A percentile compares a stretch with the other conserved stretches of the same genome.
These are phyloP conservation scores for Oscheius sp. DNA, from an alignment of 2,888 invertebrate species.

Conservation along the genomic window DNA sequence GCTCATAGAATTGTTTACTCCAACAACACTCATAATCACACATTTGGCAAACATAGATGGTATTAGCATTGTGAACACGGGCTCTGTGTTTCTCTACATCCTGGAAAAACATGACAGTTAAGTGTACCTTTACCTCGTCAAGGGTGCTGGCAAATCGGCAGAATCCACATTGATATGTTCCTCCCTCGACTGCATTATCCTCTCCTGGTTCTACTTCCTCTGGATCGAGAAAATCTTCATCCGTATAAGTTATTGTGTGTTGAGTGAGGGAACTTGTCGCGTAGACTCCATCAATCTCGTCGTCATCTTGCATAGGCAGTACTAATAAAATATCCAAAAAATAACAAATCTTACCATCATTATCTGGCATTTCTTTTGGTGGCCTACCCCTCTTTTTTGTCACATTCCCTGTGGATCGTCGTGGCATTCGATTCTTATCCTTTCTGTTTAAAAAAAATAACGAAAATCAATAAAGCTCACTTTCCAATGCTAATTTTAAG, in stretches of 20 bases:
- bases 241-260: constrained; percentile 41
- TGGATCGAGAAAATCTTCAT: constrained; percentile 43
- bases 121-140: constrained; percentile 35
- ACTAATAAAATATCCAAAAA: constrained; percentile 29
- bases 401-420: neutral
- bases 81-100: constrained; percentile 73
- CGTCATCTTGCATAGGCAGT: constrained; percentile 52
- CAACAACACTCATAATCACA: constrained; percentile 78
- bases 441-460: neutral
- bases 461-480: neutral
- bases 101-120: constrained; percentile 13
- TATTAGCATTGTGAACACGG: constrained; percentile 75
- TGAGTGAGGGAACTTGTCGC: constrained; percentile 36
- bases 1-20: constrained; percentile 77
- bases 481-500: constrained; percentile 39
- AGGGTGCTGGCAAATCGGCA: constrained; percentile 43
- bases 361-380: constrained; percentile 33
- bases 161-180: constrained; percentile 39
- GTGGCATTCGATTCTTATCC: constrained; percentile 18
- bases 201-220: constrained; percentile 48
- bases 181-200: constrained; percentile 43
- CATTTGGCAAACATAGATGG: constrained; percentile 76
- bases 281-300: constrained; percentile 55
- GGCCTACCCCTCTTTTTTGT: constrained; percentile 29
- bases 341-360: constrained; percentile 38